These are phyloP conservation scores for Ceratitis capitata DNA, from an alignment of 1,140 invertebrate genomes.

Conservation along the genomic window DNA sequence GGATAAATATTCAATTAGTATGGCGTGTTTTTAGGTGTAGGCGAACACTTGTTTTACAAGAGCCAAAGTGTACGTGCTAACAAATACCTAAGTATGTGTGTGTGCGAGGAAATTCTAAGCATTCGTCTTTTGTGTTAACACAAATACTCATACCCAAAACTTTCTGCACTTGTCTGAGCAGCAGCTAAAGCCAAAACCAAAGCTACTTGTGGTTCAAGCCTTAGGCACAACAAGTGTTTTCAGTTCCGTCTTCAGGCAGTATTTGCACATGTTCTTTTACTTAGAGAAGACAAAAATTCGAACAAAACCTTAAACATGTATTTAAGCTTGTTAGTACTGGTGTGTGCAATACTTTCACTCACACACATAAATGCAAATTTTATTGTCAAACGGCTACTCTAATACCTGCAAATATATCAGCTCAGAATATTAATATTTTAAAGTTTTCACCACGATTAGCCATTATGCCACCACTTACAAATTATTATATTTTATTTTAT, in stretches of 20 bases:
- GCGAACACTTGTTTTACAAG: conserved; percentile 13
- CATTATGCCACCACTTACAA: too few species aligned
- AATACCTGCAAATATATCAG: too few species aligned
- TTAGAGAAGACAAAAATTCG: background rate
- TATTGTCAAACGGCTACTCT: too few species aligned
- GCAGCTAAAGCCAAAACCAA: too few species aligned
- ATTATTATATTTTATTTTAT: too few species aligned
- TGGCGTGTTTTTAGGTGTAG: background rate
- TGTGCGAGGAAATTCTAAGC: background rate
- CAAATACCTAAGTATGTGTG: background rate
- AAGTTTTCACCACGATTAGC: background rate
- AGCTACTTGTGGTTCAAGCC: background rate
- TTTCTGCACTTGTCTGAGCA: background rate
- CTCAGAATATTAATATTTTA: too few species aligned
- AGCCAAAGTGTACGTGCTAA: background rate
- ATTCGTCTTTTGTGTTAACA: background rate
- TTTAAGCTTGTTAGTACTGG: background rate
- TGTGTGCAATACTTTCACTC: too few species aligned
- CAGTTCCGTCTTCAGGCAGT: background rate
- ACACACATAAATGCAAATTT: too few species aligned
- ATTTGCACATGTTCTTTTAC: background rate
- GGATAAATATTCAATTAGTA: conserved; percentile 1
- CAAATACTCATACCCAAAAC: background rate
- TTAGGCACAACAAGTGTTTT: too few species aligned
- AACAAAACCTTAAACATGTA: background rate